phyloP scores from a whole-genome alignment of 2,888 invertebrate genomes.

The Lasioglossum lativentre region DNA sequence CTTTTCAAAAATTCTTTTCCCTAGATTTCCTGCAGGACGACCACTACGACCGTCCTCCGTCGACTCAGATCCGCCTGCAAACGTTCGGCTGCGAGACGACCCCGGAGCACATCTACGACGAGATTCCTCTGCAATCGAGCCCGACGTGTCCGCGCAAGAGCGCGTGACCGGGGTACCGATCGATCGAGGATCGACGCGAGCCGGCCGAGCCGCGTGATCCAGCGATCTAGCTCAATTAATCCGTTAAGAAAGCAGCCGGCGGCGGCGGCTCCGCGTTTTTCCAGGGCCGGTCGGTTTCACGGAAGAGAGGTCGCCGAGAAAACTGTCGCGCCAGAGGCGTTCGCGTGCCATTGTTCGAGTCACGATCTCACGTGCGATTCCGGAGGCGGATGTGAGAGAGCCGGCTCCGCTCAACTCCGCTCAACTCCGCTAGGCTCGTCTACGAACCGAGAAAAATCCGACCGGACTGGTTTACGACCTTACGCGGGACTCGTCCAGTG shows the following conservation, averaged over 20 bases:
- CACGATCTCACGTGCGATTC: constrained; percentile 40
- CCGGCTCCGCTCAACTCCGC: constrained; percentile 8
- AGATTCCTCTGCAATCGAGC: constrained; percentile 86
- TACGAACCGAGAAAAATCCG: constrained; percentile 51
- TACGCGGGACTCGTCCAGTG: constrained; percentile 40
- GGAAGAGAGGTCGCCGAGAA: constrained; percentile 7
- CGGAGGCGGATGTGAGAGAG: constrained; percentile 51
- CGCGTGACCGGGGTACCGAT: constrained; percentile 42
- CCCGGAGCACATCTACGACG: constrained; percentile 89
- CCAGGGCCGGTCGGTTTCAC: neutral
- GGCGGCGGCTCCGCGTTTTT: neutral
- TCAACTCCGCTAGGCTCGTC: constrained; percentile 11
- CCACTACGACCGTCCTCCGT: constrained; percentile 87
- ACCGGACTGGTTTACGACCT: constrained; percentile 66
- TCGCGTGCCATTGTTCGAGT: constrained; percentile 29
- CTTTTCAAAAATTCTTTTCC: neutral
- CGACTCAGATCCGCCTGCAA: constrained; percentile 63
- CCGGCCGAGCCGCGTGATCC: neutral
- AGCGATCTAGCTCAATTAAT: neutral
- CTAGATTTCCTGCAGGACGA: constrained; percentile 86
- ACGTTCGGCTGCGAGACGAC: constrained; percentile 78
- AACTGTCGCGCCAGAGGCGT: constrained; percentile 13
- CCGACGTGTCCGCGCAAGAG: constrained; percentile 32
- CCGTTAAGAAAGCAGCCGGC: constrained; percentile 11
- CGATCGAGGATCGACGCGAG: neutral